Evolutionary conservation across 2,888 invertebrate genomes (phyloP), one percentile per base, ranked within the genome.

Genomic region (Serripes groenlandicus): DNA sequence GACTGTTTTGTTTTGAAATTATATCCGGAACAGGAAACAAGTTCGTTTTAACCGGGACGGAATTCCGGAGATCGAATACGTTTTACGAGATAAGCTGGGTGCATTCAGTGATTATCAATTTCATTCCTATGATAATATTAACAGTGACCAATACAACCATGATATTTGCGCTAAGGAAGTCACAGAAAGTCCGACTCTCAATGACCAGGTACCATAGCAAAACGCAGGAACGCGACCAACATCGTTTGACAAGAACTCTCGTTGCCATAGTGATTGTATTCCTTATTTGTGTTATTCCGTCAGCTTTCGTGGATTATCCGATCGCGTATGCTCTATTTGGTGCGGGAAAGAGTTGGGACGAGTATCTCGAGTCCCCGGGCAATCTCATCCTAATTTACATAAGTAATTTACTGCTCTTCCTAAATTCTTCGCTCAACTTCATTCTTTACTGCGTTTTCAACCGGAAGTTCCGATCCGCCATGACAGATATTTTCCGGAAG

Each of bases 401-500:
- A 5, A 87, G 91, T 73, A 93, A 93, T 81, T 73, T 92, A 21
- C 88, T 93, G 3, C 75, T 93, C 4, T 90, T 88, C 75, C 79
- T 90, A 56, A 93, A 93, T 71, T 84, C 90, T 23, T 92, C 93
- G 5, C 81, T 93, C 9, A 94, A 93, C 79, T 93, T 93, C 78
- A 86, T 93, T 34, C 83, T 93, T 37, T 94, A 93, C 84, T 93
- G 93, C 81, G 90, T 92, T 49, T 93, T 93, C 75, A 94, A 92
- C 81, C 81, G 81, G 66, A 90, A 90, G 74, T 92, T 91, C 80
- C 79, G 89, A 2, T 69, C 78, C 26, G 89, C 85, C 0, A 79
- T 77, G 60, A 69, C 49, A 26, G 23, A 32, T 1, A 76, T 78
- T 30, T 68, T 75, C 35, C n/a, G 42, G 21, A 18, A 11, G 11